Base-by-base conservation (phyloP, 1,140 invertebrate genomes). In the Tenebrio molitor region DNA sequence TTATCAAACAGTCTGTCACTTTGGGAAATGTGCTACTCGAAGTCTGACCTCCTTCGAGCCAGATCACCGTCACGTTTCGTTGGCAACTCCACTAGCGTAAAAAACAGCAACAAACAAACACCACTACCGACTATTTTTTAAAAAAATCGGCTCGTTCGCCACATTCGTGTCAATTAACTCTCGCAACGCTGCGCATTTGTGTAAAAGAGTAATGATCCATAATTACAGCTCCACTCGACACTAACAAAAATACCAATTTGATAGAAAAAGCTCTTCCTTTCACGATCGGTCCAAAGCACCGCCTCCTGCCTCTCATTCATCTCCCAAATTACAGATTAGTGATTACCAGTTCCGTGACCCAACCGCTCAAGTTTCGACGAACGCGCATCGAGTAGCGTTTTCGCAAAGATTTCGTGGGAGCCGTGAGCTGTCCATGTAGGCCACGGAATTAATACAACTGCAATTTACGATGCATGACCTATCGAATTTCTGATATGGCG, bases 311-410 rank as follows among this genome's bases (percentile, higher is more conserved):
- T 12, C 12, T 39, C 12, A 39, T 39, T 39, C 12, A 2, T 7
- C 12, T 8, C 7, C 12, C 4, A 39, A 39, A 39, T 12, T 39
- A 39, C 12, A 39, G 36, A 39, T 39, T n/a, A n/a, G n/a, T n/a
- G n/a, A n/a, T 39, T 39, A 39, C 2, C 36, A 39, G 36, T 39
- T 39, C 36, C 12, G 36, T 39, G 36, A 39, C 36, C 36, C n/a
- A n/a, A n/a, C n/a, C n/a, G n/a, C n/a, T n/a, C n/a, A n/a, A n/a
- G 5, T 39, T 4, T 5, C 29, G 29, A 4, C 10, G 29, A 33
- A 33, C 10, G 29, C 29, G 10, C 29, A 33, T 33, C 10, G 29
- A 33, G 29, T 33, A 33, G 10, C 4, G 4, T 33, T 33, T 33
- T 33, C 10, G 29, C 29, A 33, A 33, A 33, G n/a, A 5, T 33